These are phyloP conservation scores for Calliphora vomitoria DNA, from an alignment of 2,888 invertebrate genomes.

Conservation along the genomic window DNA sequence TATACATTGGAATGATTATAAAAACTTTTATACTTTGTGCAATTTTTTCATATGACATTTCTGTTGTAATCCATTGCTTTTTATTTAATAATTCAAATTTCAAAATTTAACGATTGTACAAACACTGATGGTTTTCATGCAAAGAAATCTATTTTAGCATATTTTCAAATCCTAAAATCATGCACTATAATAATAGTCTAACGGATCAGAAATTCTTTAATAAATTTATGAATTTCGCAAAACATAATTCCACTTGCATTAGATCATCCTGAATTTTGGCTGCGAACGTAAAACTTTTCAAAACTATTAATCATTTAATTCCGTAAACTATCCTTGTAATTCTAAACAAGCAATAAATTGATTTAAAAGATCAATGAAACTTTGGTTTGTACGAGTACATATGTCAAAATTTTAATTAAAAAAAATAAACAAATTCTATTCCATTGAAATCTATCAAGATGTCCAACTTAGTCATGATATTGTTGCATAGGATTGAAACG, in stretches of 20 bases:
- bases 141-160: too few relatives aligned
- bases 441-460: slow-evolving; percentile 62
- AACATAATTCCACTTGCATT: background rate
- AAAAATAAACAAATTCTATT: slow-evolving; percentile 19
- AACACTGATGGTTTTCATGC: too few relatives aligned
- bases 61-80: too few relatives aligned
- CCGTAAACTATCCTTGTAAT: slow-evolving; percentile 20
- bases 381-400: background rate
- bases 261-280: background rate
- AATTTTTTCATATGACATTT: too few relatives aligned
- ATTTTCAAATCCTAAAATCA: too few relatives aligned
- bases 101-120: too few relatives aligned
- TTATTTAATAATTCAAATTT: too few relatives aligned
- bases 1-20: too few relatives aligned
- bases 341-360: slow-evolving; percentile 10
- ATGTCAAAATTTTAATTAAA: slow-evolving; percentile 48
- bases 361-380: slow-evolving; percentile 41
- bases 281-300: background rate
- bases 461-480: slow-evolving; percentile 42
- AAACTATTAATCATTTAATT: slow-evolving; percentile 45
- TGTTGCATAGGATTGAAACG: background rate
- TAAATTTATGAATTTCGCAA: too few relatives aligned
- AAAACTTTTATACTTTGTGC: too few relatives aligned
- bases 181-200: too few relatives aligned
- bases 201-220: too few relatives aligned